Base-by-base conservation (phyloP, 2,888 invertebrate species). In the Chrysolina americana region DNA sequence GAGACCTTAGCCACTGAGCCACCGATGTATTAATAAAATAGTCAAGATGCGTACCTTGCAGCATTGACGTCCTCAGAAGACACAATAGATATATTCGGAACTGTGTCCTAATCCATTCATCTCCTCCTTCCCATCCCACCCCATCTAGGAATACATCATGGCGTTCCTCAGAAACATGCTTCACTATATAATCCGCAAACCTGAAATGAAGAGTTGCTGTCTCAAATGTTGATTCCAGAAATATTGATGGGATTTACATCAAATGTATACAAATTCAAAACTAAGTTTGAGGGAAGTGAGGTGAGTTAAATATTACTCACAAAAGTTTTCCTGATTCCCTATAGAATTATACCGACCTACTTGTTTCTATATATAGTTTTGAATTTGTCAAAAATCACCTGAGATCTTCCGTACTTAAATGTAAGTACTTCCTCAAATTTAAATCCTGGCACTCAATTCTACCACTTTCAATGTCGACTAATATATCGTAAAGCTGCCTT, bases 61-160 rank as follows among this genome's bases (percentile, higher is more conserved):
- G 87, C 77, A 95, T 89, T 47, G 95, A 94, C 10, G 96, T 96
- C 82, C 96, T 91, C 80, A 97, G 86, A 75, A 97, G 89, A 84
- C 95, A 95, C 81, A 97, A 89, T 78, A 96, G 89, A 86, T 97
- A 97, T 68, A 95, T 93, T 79, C 94, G 93, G 87, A 98, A 98
- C 88, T 99, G 98, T 69, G 96, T 94, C 79, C 99, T 91, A 78
- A 99, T 94, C 99, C 99, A 99, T 81, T 96, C 94, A 85, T 99
- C 98, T 28, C 98, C 97, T 66, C 99, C 99, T 87, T 96, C 96
- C 94, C 94, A 95, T 23, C 93, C 93, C 44, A 94, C 93, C 0
- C 93, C 93, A 83, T 94, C 93, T 70, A 93, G 86, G 85, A 92
- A 93, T 28, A 92, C 92, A 85, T 94, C 94, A 81, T 93, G 92